Base-by-base conservation (phyloP, 2,113 vertebrate genomes). In the Dicaeum eximium region DNA sequence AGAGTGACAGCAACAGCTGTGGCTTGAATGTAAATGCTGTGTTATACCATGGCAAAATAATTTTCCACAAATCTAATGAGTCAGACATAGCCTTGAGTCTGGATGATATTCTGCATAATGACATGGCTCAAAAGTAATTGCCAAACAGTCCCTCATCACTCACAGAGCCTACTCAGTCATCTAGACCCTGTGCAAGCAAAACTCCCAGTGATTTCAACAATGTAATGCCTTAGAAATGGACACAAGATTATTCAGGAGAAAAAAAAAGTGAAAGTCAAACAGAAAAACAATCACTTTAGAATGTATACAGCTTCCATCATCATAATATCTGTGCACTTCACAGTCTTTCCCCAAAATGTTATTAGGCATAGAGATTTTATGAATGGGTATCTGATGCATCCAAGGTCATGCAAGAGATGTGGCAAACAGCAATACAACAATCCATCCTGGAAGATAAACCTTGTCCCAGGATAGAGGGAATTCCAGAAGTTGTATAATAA, bases 41-140 rank as follows among this genome's bases (percentile, higher is more conserved):
- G 8, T 89, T 91, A 75, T 75, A 71, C 51, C 30, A 62, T 22
- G 30, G 45, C 25, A 91, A 92, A 94, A 89, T 58, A 74, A 54
- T 1, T 15, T 69, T 90, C 74, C 57, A 91, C 69, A 85, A 87
- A 93, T 95, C 77, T 92, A 94, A 87, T 75, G 79, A 97, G 74
- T 93, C 80, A 93, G 86, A 82, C 3, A 4, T 80, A 92, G 93
- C 86, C 88, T 95, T 93, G 92, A 92, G 60, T 92, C 92, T 95
- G 83, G 71, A 95, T 78, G 87, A 74, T 94, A 89, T 80, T 96
- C 89, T 93, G 92, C 71, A 90, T 91, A 92, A 91, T 88, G 78
- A 82, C 79, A 80, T 1, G 15, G 67, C 74, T 92, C 86, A 90
- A 80, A 95, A 95, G 79, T 96, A 92, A 92, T 94, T 95, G 92